Base-by-base conservation (phyloP, 2,113 vertebrate species). In the Anoura caudifer region DNA sequence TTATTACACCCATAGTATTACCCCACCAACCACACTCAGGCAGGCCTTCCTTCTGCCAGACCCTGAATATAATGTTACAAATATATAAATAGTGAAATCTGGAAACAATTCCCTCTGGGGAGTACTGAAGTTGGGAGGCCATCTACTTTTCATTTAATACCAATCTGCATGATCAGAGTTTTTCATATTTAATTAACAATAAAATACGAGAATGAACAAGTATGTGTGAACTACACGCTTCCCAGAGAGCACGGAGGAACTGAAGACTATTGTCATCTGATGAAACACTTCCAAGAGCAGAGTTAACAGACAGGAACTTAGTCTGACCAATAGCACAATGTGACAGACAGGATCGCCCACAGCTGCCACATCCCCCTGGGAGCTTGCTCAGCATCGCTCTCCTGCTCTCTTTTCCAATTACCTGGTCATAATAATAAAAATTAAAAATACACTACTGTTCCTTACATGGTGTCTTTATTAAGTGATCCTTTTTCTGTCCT, bases 251-350 rank as follows among this genome's bases (percentile, higher is more conserved):
- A 77, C 19, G 17, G 4, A 36, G 24, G 43, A 73, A 87, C n/a
- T 33, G 19, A 91, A n/a, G 24, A 56, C 91, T 82, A 14, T 81
- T 94, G 87, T 94, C 73, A 82, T n/a, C 75, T 59, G 36, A 45
- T 84, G 52, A 54, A 87, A 81, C 80, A 20, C 36, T 92, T 85
- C 56, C 38, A 67, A 41, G 36, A 84, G 70, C 38, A 43, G 75
- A 84, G 67, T 41, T 85, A 95, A 85, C 31, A 65, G 54, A 70
- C 87, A 73, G 54, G 63, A 92, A 91, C 95, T 96, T 85, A 90
- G 88, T 77, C 24, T 85, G 76, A 94, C 81, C 47, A 86, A 56
- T 92, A 93, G 82, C 36, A 85, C 67, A 86, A 45, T 14, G 70
- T 86, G 94, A 69, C 90, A 95, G 77, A 26, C 0, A 11, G 70